Conservation (phyloP, 2,888 invertebrate species). For the Anodontia alba region DNA sequence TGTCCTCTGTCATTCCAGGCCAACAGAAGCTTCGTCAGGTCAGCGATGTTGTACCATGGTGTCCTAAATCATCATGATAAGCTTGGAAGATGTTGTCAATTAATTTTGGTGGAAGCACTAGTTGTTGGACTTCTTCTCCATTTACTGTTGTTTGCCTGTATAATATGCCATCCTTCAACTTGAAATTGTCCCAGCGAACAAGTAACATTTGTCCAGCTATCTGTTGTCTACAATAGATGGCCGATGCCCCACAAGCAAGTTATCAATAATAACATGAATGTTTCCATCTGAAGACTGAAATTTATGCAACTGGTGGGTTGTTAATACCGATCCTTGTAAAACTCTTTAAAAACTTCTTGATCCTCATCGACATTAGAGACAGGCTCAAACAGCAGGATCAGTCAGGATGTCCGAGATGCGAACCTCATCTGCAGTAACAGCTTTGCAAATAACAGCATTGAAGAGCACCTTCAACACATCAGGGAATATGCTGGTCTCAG, state of each 20-base stretch:
- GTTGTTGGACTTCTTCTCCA: background rate
- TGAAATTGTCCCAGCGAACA: background rate
- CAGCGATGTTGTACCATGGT: background rate
- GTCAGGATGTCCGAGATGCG: background rate
- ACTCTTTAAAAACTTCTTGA: background rate
- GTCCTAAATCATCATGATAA: background rate
- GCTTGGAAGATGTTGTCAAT: background rate
- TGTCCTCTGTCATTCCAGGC: background rate
- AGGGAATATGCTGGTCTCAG: background rate
- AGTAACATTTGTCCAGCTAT: background rate
- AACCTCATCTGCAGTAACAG: too few species aligned
- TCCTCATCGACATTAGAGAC: background rate
- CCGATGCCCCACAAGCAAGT: background rate
- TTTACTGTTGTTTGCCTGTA: background rate
- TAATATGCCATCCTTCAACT: background rate
- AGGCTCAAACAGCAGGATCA: background rate
- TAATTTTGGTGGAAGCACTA: background rate
- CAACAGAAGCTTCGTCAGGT: background rate
- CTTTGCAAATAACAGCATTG: too few species aligned
- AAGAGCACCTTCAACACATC: background rate
- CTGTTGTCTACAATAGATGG: background rate
- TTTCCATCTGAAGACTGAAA: background rate
- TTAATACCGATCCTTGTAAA: background rate
- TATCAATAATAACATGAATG: background rate
- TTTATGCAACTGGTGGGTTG: background rate